Conservation (phyloP, 2,888 invertebrate genomes). For the Cantharis lateralis region DNA sequence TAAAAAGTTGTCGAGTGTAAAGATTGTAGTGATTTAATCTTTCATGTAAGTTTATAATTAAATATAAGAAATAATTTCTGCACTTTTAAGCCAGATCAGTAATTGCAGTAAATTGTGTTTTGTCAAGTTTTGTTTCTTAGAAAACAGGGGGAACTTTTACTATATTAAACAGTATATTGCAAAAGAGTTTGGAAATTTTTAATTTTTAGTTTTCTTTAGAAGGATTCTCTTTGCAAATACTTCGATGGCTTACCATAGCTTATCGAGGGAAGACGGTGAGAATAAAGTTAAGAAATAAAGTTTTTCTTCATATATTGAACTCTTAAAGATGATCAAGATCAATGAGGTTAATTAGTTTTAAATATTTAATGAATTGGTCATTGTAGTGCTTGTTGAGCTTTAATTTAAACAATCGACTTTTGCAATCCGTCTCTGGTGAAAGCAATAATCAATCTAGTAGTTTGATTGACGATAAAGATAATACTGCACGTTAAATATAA, state of each 20-base stretch:
- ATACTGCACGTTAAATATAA: not conserved
- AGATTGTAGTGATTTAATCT: not conserved
- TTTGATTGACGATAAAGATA: not conserved
- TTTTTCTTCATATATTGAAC: not conserved
- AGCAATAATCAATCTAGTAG: not conserved
- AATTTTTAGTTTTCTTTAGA: too few relatives aligned
- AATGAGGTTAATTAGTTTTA: not conserved
- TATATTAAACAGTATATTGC: not conserved
- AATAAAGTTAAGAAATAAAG: too few relatives aligned
- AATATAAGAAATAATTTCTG: not conserved
- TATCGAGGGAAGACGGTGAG: too few relatives aligned
- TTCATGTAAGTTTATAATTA: not conserved
- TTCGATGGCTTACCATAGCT: too few relatives aligned
- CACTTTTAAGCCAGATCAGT: not conserved
- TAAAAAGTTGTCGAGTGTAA: not conserved
- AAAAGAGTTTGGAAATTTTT: too few relatives aligned
- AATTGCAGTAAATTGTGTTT: not conserved
- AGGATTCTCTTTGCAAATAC: too few relatives aligned
- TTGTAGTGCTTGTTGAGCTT: not conserved
- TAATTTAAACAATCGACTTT: not conserved
- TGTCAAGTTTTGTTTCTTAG: not conserved
- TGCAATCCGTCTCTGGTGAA: not conserved
- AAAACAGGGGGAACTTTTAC: not conserved
- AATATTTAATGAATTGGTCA: not conserved
- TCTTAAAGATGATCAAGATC: not conserved